Conservation (phyloP, 2,113 vertebrate species). For the Galbula dea region DNA sequence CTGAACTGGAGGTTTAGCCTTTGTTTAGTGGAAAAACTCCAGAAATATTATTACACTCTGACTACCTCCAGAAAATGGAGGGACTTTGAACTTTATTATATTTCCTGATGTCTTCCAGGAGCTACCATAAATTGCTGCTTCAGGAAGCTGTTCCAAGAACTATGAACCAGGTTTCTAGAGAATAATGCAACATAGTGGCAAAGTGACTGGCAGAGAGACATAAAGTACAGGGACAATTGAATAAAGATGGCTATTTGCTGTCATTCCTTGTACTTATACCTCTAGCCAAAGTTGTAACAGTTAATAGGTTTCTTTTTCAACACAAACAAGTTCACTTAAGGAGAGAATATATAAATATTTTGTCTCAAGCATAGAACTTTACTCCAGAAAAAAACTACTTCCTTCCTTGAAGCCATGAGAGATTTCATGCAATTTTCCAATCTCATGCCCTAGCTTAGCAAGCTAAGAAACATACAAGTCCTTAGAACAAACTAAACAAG, state of each 20-base stretch:
- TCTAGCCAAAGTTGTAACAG: background rate
- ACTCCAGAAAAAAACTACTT: background rate
- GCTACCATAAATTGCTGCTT: background rate
- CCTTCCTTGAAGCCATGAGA: background rate
- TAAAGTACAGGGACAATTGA: background rate
- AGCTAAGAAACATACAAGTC: background rate
- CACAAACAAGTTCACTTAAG: background rate
- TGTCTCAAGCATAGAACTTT: background rate
- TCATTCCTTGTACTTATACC: background rate
- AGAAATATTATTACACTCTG: background rate
- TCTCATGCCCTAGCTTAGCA: background rate
- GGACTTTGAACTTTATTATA: background rate
- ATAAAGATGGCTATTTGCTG: background rate
- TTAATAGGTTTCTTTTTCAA: background rate
- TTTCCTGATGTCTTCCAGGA: background rate
- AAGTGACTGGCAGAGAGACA: background rate
- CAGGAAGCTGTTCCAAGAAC: background rate
- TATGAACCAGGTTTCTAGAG: background rate
- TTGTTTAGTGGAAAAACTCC: background rate
- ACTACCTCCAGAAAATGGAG: background rate
- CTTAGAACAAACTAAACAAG: background rate
- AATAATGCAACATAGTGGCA: background rate
- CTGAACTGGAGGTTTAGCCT: background rate
- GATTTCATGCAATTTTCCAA: background rate
- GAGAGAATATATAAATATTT: background rate